Evolutionary conservation across 1,140 invertebrate species (phyloP).

Genomic region (Lasioglossum albipes): DNA sequence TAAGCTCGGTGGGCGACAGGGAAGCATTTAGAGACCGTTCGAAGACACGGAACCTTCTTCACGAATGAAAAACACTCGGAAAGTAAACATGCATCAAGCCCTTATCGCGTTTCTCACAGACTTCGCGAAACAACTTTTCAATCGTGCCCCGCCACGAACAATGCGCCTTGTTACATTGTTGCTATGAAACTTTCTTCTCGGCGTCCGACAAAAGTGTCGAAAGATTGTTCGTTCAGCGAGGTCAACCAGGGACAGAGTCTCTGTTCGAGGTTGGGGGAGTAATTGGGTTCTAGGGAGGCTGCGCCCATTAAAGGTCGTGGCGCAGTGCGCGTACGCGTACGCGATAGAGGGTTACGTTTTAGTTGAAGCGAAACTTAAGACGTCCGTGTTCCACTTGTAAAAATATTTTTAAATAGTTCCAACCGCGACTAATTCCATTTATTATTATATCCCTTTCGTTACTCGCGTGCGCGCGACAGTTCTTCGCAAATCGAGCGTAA

Average conservation of each 20-base stretch:
- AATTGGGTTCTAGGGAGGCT: slow-evolving; percentile 65
- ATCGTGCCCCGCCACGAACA: background rate
- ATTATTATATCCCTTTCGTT: too few species aligned
- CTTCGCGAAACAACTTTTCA: background rate
- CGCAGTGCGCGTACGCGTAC: slow-evolving; percentile 60
- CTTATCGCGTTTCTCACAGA: background rate
- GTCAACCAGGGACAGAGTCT: slow-evolving; percentile 41
- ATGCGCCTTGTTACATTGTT: background rate
- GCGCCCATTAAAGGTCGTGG: slow-evolving; percentile 67
- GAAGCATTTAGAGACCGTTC: slow-evolving; percentile 41
- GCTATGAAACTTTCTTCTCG: too few species aligned
- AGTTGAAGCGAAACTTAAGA: slow-evolving; percentile 30
- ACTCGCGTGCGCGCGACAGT: too few species aligned
- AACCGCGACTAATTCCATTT: background rate
- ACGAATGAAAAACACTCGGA: slow-evolving; percentile 12
- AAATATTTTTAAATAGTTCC: slow-evolving; percentile 13
- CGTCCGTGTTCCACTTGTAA: slow-evolving; percentile 11
- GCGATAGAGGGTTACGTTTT: slow-evolving; percentile 40
- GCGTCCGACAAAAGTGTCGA: background rate
- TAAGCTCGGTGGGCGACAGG: background rate
- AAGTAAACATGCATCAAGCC: slow-evolving; percentile 26
- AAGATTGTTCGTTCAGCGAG: slow-evolving; percentile 1
- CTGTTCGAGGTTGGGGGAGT: slow-evolving; percentile 42
- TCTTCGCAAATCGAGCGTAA: too few species aligned
- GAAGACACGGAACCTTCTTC: background rate